Evolutionary conservation across 2,113 vertebrate genomes (phyloP).

Genomic region (human): GRCh38 chr3:114782001-114782500

Average conservation of each 20-base stretch:
- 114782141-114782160: not conserved
- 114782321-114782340: not conserved
- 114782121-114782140: not conserved
- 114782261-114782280: not conserved
- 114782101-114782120: not conserved
- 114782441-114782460: not conserved
- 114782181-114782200: not conserved
- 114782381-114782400: not conserved
- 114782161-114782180: not conserved
- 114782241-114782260: not conserved
- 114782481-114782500: not conserved
- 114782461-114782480: not conserved
- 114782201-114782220: not conserved
- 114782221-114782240: not conserved
- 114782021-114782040: not conserved
- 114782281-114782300: constrained; percentile 12
- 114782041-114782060: not conserved
- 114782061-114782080: not conserved
- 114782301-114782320: not conserved
- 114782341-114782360: not conserved
- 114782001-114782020: not conserved
- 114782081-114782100: not conserved
- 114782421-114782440: not conserved
- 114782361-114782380: not conserved
- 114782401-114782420: not conserved